Base-by-base conservation (phyloP, 2,888 invertebrate genomes). In the Sinodicranocentrus sp. region DNA sequence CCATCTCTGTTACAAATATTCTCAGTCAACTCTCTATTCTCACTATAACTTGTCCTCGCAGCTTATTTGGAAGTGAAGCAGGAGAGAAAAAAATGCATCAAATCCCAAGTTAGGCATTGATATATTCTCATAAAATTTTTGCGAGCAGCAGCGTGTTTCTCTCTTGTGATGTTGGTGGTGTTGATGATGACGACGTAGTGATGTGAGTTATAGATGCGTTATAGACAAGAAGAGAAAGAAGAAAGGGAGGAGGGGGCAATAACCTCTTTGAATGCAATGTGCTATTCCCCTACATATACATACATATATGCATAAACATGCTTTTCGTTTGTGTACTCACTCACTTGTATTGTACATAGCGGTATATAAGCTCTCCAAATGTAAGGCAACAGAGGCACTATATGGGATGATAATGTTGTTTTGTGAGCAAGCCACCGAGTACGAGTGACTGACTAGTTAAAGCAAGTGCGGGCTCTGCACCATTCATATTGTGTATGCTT, bases 231-330 rank as follows among this genome's bases (percentile, higher is more conserved):
- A 80, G 72, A 54, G 67, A 80, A 80, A 73, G 65, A 80, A 80
- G 65, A 80, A 80, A 80, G 73, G 73, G 71, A 71, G 80, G 72
- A 71, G 67, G 80, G 80, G 80, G 80, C 80, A 80, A 80, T 80
- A 80, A 80, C 80, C 80, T 80, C 65, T 73, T 72, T 73, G 65
- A 80, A 80, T 80, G 80, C 73, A 80, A 73, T 80, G 80, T 73
- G 67, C 80, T 72, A 80, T 80, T 80, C 80, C 80, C 80, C 80
- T 73, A 80, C 79, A 79, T 80, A 80, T 72, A 44, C 44, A 71
- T 54, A 19, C 17, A 26, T 23, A 70, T n/a, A n/a, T n/a, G n/a
- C 52, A 72, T n/a, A 17, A 70, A 48, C 70, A 70, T 52, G 70
- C 39, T 52, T 39, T 68, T 48, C 23, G 19, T 63, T 10, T 8